Conservation (phyloP, 2,797 vertebrate species). For the Pogonophryne albipinna region DNA sequence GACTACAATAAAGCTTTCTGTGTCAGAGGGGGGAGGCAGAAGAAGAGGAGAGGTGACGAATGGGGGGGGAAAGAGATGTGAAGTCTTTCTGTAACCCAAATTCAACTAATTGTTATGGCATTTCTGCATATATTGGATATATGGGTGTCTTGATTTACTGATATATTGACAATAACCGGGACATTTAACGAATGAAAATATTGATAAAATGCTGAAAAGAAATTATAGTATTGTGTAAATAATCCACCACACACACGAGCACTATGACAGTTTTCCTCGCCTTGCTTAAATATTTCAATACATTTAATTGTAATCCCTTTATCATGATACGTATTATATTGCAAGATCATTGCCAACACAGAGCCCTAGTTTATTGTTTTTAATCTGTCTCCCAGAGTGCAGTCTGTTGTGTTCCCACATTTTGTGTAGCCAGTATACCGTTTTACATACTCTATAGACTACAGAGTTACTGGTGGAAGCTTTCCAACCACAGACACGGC, state of each 20-base stretch:
- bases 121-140: neutral
- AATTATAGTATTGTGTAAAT: too few relatives aligned
- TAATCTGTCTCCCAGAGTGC: neutral
- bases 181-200: too few relatives aligned
- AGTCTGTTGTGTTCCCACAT: constrained; percentile 6
- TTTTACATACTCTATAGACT: constrained; percentile 22
- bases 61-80: constrained; percentile 30
- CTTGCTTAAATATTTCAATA: too few relatives aligned
- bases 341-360: too few relatives aligned
- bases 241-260: too few relatives aligned
- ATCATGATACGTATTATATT: too few relatives aligned
- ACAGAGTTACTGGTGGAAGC: constrained; percentile 26
- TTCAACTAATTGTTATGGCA: neutral
- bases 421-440: constrained; percentile 1
- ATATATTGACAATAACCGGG: too few relatives aligned
- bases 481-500: constrained; percentile 55
- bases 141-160: too few relatives aligned
- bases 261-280: too few relatives aligned
- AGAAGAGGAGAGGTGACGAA: constrained; percentile 35
- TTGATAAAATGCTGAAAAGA: too few relatives aligned
- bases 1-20: constrained; percentile 79
- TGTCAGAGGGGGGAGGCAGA: constrained; percentile 59
- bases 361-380: neutral
- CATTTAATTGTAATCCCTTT: too few relatives aligned
- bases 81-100: constrained; percentile 10